A percentile compares a stretch with the other conserved stretches of the same genome.
Conservation (phyloP, 2,113 vertebrate genomes). For the Picathartes gymnocephalus region DNA sequence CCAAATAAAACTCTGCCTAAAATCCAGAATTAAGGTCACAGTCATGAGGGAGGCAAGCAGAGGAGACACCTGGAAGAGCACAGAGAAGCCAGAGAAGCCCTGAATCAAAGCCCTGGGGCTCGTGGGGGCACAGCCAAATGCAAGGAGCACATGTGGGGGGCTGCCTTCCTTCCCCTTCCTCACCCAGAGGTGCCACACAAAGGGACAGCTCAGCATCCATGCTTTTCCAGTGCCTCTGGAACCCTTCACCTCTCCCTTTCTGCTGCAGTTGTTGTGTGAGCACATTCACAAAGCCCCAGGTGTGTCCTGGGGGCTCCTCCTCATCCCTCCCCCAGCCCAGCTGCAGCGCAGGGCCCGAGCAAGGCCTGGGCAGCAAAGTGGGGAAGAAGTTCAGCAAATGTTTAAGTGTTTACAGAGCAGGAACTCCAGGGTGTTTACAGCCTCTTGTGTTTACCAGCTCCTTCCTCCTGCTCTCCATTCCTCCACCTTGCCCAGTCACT, state of each 20-base stretch:
- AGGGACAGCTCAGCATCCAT: neutral
- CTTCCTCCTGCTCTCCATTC: neutral
- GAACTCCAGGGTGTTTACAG: neutral
- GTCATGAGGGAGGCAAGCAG: neutral
- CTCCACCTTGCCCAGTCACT: neutral
- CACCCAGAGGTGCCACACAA: neutral
- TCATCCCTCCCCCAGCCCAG: neutral
- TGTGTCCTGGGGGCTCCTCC: neutral
- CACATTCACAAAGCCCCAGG: neutral
- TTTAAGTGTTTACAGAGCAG: neutral
- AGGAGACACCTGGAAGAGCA: neutral
- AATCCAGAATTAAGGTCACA: neutral
- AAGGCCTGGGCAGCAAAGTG: neutral
- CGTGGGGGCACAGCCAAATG: rapidly evolving
- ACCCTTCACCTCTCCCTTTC: neutral
- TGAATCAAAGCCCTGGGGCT: neutral
- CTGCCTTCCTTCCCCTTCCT: neutral
- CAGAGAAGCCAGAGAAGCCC: neutral
- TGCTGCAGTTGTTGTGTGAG: neutral
- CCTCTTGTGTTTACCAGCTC: neutral
- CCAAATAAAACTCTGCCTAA: neutral
- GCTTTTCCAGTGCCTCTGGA: neutral
- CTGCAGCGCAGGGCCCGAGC: neutral
- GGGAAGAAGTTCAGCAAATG: conserved; percentile 19
- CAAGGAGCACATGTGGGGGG: rapidly evolving